Base-by-base conservation (phyloP, 1,140 invertebrate species). In the Drosophila tropicalis region DNA sequence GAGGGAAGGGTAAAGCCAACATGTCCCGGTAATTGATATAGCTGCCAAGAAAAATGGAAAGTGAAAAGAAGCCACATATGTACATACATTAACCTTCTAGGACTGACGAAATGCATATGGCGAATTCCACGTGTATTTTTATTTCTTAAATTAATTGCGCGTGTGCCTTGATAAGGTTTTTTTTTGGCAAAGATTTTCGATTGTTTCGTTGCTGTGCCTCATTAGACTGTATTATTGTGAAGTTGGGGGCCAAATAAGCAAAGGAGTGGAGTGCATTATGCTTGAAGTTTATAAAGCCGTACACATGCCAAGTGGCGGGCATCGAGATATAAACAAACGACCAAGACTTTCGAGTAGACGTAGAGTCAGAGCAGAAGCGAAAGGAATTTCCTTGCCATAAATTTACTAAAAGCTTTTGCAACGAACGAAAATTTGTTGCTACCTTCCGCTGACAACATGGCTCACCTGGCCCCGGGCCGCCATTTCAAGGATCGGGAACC, bases 351-450 rank as follows among this genome's bases (percentile, higher is more conserved):
- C 44, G 15, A 22, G 67, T 56, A 70, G 73, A 54, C 58, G 65
- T 62, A 44, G 32, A 19, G 29, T 29, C 29, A 65, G 41, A 64
- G 66, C 69, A 72, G 78, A 81, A 77, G 72, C 73, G 66, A 76
- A 76, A 72, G 76, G 76, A 79, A 89, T 84, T 89, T 79, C 75
- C 84, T 89, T 84, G 84, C 84, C 84, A 89, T 89, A 89, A 89
- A 89, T 89, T 89, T 69, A 89, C 85, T 89, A 89, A 89, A 89
- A 89, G 84, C 84, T 89, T 89, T 87, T 66, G 68, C 84, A 84
- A 89, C 84, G 73, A 84, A 89, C 84, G 73, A 89, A 82, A 89
- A 89, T 89, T 89, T 89, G 84, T 89, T 81, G 84, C 84, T 89
- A 60, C 76, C 84, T 89, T 89, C 84, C 84, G 84, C 84, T 89